Percentiles rank a stretch among this genome's conserved stretches.
Conservation (phyloP, 2,888 invertebrate genomes). For the Cephus nigrinus region DNA sequence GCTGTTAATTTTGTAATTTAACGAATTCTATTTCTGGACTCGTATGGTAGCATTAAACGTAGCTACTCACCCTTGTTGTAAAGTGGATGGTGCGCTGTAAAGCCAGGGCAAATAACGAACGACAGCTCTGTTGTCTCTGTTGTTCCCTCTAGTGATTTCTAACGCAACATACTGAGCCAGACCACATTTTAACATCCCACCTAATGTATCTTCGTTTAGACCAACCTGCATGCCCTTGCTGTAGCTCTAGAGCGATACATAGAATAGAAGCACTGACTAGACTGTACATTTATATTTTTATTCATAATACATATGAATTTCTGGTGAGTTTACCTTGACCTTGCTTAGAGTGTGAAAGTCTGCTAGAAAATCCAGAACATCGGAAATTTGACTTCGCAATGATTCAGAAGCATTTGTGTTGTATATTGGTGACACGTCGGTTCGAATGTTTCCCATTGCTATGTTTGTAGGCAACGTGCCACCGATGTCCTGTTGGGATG, state of each 20-base stretch:
- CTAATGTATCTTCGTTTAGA: conserved; percentile 94
- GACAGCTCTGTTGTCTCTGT: conserved; percentile 84
- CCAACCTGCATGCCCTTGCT: conserved; percentile 78
- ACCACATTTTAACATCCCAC: conserved; percentile 95
- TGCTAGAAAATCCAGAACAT: conserved; percentile 93
- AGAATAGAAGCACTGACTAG: not conserved
- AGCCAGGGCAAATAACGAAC: conserved; percentile 91
- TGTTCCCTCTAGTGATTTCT: conserved; percentile 91
- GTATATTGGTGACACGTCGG: conserved; percentile 68
- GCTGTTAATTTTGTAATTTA: not conserved
- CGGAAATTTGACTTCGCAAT: conserved; percentile 89
- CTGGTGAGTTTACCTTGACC: conserved; percentile 79
- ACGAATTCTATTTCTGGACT: not conserved
- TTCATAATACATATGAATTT: not conserved
- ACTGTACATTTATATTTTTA: not conserved
- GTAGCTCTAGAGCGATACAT: conserved; percentile 70
- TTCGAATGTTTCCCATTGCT: conserved; percentile 70
- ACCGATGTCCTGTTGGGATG: conserved; percentile 79
- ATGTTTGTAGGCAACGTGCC: conserved; percentile 85
- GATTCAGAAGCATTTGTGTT: conserved; percentile 94
- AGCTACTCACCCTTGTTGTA: conserved; percentile 80
- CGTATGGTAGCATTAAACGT: not conserved
- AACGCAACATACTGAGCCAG: conserved; percentile 93
- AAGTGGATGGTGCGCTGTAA: conserved; percentile 80
- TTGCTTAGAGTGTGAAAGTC: conserved; percentile 97